Conservation (phyloP, 2,797 vertebrate species). For the Spinus olivaceus region DNA sequence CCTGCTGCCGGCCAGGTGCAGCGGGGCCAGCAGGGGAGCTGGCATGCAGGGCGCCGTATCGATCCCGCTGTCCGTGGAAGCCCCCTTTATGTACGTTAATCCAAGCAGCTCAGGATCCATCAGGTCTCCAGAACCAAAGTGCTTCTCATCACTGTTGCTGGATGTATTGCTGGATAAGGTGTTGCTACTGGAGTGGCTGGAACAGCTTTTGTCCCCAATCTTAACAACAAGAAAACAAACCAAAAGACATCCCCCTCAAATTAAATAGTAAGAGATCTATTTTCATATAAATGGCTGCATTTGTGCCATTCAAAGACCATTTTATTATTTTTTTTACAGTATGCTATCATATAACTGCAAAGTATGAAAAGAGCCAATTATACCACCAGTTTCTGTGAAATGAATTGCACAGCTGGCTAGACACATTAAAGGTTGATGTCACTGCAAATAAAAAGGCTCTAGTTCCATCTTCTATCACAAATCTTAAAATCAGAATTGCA, state of each 20-base stretch:
- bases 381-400: constrained; percentile 4
- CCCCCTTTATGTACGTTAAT: constrained; percentile 92
- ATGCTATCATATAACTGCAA: not conserved
- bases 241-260: not conserved
- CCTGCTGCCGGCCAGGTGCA: constrained; percentile 73
- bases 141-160: constrained; percentile 93
- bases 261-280: not conserved
- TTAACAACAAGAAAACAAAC: constrained; percentile 54
- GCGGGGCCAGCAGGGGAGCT: constrained; percentile 69
- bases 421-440: constrained; percentile 14
- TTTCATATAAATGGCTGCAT: not conserved
- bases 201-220: constrained; percentile 89
- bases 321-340: not conserved
- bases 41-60: constrained; percentile 89
- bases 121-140: constrained; percentile 91
- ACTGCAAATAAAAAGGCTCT: constrained; percentile 5
- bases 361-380: constrained; percentile 21
- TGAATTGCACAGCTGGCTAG: constrained; percentile 27
- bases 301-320: not conserved
- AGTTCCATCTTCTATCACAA: not conserved
- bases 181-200: constrained; percentile 95
- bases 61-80: constrained; percentile 94
- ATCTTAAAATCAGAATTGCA: constrained; percentile 13
- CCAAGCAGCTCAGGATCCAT: constrained; percentile 93
- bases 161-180: constrained; percentile 92